Base-by-base conservation (phyloP, 2,888 invertebrate species). In the Megaustenia siamemsis region DNA sequence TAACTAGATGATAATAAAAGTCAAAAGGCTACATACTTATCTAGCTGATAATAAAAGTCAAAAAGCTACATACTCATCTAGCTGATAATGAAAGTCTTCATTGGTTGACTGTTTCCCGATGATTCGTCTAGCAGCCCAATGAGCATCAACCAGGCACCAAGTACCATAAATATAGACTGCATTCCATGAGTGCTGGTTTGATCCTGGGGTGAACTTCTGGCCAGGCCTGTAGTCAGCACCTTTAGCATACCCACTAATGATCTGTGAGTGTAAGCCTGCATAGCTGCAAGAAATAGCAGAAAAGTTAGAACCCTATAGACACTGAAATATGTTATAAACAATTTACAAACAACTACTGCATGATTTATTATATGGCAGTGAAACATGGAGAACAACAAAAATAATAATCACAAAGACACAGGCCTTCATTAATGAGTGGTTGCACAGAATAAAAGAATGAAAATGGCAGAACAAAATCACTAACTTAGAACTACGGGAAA, bases 101-200 rank as follows among this genome's bases (percentile, higher is more conserved):
- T 90, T 89, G 2, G 90, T 90, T 8, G 92, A 90, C 89, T 93
- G 93, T 87, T 94, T 94, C 68, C 94, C 94, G 45, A 94, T 93
- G 86, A 94, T 92, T 73, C 94, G 90, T 24, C 94, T 89, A 8
- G 94, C 93, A 6, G 94, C 94, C 94, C 94, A 94, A 87, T 94
- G 94, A 69, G 93, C 93, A 87, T 94, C 94, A 21, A 94, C 92
- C 78, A 94, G 88, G 71, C 94, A 93, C 94, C 94, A 94, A 28
- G 93, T 93, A 10, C 93, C 93, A 66, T 93, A 92, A 86, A 94
- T 93, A 86, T 94, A 92, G 35, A 94, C 93, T 28, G 94, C 93
- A 77, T 94, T 94, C 94, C 94, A 94, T 6, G 94, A 93, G 88
- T 94, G 94, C 88, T 93, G 93, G 86, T 93, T 94, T 79, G 92